These are phyloP conservation scores for Limnothrissa miodon DNA, from an alignment of 2,113 vertebrate genomes.

Conservation along the genomic window DNA sequence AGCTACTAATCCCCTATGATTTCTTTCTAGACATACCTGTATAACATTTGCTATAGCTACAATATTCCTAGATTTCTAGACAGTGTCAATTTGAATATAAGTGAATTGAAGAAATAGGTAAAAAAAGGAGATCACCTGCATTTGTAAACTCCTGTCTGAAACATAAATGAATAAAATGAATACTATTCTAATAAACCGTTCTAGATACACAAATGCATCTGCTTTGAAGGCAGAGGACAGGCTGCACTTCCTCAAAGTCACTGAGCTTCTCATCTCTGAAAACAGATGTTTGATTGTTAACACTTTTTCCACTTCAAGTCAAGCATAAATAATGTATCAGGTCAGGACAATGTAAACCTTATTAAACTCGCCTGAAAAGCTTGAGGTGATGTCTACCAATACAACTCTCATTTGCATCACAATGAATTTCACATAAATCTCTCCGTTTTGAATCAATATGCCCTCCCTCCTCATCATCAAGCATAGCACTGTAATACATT, in stretches of 20 bases:
- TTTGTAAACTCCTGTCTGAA: background rate
- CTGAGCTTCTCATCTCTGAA: background rate
- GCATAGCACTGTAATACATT: slow-evolving; percentile 45
- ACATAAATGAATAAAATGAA: background rate
- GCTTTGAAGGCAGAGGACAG: background rate
- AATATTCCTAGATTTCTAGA: no score
- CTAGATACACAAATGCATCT: background rate
- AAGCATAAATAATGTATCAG: slow-evolving; percentile 7
- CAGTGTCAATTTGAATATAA: background rate
- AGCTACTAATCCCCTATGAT: no score
- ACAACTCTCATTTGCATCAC: background rate
- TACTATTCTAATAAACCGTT: background rate
- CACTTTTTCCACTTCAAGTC: background rate
- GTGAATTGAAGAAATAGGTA: background rate
- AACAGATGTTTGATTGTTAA: slow-evolving; percentile 13
- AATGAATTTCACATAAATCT: slow-evolving; percentile 6
- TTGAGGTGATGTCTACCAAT: slow-evolving; percentile 12
- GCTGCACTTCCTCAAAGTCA: background rate
- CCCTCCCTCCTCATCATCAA: background rate
- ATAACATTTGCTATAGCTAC: no score
- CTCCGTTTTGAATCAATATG: slow-evolving; percentile 9
- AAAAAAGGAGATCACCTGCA: background rate
- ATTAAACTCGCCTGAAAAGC: slow-evolving; percentile 3
- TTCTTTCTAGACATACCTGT: no score
- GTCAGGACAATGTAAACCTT: background rate